Evolutionary conservation across 2,113 vertebrate genomes (phyloP).

Genomic region (Xiphophorus hellerii): DNA sequence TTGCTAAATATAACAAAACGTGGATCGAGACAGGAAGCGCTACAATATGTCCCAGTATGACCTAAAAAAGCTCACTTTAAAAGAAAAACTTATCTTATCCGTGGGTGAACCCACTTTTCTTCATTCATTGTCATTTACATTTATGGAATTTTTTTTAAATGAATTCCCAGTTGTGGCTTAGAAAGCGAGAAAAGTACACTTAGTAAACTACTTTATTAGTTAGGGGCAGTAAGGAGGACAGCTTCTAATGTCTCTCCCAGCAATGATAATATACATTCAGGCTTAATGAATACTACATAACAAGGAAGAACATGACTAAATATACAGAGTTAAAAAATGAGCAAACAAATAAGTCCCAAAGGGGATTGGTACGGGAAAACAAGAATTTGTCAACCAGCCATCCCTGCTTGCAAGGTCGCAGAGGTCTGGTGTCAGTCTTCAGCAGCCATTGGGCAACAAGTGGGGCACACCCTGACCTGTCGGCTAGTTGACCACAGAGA

Average conservation of each 20-base stretch:
- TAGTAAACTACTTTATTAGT: background rate
- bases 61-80: background rate
- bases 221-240: background rate
- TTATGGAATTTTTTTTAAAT: background rate
- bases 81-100: background rate
- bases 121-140: background rate
- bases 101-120: background rate
- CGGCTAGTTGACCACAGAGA: too few species aligned
- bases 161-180: background rate
- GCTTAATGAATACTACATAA: slow-evolving; percentile 17
- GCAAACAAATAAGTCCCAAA: too few species aligned
- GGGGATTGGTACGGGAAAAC: too few species aligned
- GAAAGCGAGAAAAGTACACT: slow-evolving; percentile 11
- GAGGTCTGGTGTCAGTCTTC: too few species aligned
- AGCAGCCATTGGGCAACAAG: too few species aligned
- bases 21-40: slow-evolving; percentile 21
- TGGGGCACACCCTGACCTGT: too few species aligned
- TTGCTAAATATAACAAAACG: slow-evolving; percentile 84
- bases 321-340: background rate
- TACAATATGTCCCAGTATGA: slow-evolving; percentile 32
- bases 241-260: slow-evolving; percentile 18
- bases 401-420: too few species aligned
- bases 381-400: too few species aligned
- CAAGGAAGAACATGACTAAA: background rate
- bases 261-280: slow-evolving; percentile 6